phyloP scores from a whole-genome alignment of 1,140 invertebrate species.

The Calycopis cecrops region DNA sequence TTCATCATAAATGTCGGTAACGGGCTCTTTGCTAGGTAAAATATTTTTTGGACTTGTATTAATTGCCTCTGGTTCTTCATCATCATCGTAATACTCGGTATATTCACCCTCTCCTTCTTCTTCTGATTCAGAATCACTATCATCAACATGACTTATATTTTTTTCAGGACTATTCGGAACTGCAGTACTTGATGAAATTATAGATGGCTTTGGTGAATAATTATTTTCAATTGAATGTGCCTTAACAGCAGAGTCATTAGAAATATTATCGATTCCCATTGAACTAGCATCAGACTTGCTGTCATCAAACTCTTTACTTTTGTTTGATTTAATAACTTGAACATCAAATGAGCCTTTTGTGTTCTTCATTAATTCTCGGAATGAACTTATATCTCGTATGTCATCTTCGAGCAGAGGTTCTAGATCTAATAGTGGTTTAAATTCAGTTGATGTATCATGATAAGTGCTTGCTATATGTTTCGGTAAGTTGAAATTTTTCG shows the following conservation, averaged over 20 bases:
- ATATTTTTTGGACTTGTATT: constrained; percentile 36
- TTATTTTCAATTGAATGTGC: constrained; percentile 22
- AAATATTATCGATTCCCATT: constrained; percentile 52
- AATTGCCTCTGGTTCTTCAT: constrained; percentile 39
- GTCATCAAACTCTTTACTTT: constrained; percentile 37
- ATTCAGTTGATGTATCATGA: constrained; percentile 66
- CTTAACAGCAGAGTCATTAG: constrained; percentile 35
- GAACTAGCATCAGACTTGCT: constrained; percentile 60
- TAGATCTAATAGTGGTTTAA: constrained; percentile 69
- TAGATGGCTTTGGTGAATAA: constrained; percentile 26
- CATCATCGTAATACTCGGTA: constrained; percentile 64
- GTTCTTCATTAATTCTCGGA: constrained; percentile 70
- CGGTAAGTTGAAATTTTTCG: constrained; percentile 31
- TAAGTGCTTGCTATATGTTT: constrained; percentile 37
- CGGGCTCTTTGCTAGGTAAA: constrained; percentile 38
- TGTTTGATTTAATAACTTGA: constrained; percentile 73
- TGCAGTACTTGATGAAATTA: constrained; percentile 28
- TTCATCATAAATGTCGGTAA: constrained; percentile 63
- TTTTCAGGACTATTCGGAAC: constrained; percentile 25
- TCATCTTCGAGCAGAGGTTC: constrained; percentile 76
- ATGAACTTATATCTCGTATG: constrained; percentile 65
- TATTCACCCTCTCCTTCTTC: constrained; percentile 57
- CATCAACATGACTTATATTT: constrained; percentile 28
- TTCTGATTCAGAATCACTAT: constrained; percentile 36
- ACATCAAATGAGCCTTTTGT: constrained; percentile 72